Evolutionary conservation across 2,888 invertebrate genomes (phyloP), one percentile per base, ranked within the genome.

Genomic region (Thereva unica): DNA sequence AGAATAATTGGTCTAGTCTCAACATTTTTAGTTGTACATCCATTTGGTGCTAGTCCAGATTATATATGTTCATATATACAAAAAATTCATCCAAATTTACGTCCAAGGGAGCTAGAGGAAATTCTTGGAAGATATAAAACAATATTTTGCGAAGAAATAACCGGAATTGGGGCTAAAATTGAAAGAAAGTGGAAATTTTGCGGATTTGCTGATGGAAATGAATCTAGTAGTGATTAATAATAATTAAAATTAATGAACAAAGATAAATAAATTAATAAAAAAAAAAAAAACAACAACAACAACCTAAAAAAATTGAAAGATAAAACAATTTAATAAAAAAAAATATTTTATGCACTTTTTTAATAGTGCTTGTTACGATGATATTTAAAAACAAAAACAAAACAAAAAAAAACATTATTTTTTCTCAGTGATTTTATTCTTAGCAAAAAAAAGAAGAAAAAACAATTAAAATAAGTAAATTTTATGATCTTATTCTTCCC

Each of bases 31-130:
- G 76, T 80, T 40, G 92, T 97, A 45, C 96, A 97, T 82, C 97
- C 96, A 0, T 91, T 91, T 76, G 97, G 97, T 54, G 95, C 95
- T 1, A 92, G 91, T 68, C 85, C 93, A 2, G 94, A 93, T 78
- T 93, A 93, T 80, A 89, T 97, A 71, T 92, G 92, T 85, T 93
- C 92, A 6, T 97, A 95, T 81, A 86, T 97, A 34, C 91, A 92
- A 75, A 92, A 91, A 76, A 83, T 93, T 71, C 89, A 92, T 74
- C 84, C 90, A 2, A 84, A 84, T 72, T 82, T 91, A 56, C 85
- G 89, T 68, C 88, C 91, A 55, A 86, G 89, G 47, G 89, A 90
- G 71, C 87, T 95, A 9, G 92, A 93, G 80, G 84, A 85, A 71
- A 84, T 95, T 34, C 85, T 96, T 76, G 86, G 87, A 74, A 87